Base-by-base conservation (phyloP, 2,113 vertebrate species). In the Serilophus lunatus region DNA sequence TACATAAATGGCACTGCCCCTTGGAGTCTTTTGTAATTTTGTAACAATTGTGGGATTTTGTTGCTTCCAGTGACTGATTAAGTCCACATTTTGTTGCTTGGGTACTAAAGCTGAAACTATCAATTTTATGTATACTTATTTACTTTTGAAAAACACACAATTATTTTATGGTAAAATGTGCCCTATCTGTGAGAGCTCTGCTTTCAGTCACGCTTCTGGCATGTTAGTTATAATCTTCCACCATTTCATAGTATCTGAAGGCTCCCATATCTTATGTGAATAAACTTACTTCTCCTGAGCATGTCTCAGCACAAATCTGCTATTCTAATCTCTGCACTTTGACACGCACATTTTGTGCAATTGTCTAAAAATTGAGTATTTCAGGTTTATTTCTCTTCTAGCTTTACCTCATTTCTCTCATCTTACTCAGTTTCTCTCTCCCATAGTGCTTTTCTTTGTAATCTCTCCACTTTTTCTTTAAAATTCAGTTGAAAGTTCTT, bases 41-140 rank as follows among this genome's bases (percentile, higher is more conserved):
- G 60, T 84, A 81, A 60, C 78, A 64, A 49, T 61, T 89, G 76
- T 87, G 93, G 93, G 49, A 72, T 87, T 95, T 83, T 82, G 60
- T 91, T 95, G 60, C 57, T 88, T 79, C 70, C 61, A 76, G 42
- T 49, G 35, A 45, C 33, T 93, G 86, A 78, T 86, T 78, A 89
- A 57, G 65, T 64, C 45, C 51, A 60, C 10, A 36, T 92, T 84
- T 75, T 85, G 13, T 64, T 95, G 28, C 45, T 84, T 3, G 44
- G 13, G 40, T 82, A 87, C 74, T 89, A 64, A 89, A 76, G 57
- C 45, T 91, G 84, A 50, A 95, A 65, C 45, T 82, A 80, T 49
- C 74, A 85, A 77, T 92, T 95, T 72, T 63, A 57, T 61, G 22
- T 68, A 33, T 82, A 70, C 95, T 89, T 91, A 82, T 87, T 95